A percentile compares a stretch with the other conserved stretches of the same genome.
Evolutionary conservation across 2,888 invertebrate genomes (phyloP).

Genomic region (Ectemnius continuus): DNA sequence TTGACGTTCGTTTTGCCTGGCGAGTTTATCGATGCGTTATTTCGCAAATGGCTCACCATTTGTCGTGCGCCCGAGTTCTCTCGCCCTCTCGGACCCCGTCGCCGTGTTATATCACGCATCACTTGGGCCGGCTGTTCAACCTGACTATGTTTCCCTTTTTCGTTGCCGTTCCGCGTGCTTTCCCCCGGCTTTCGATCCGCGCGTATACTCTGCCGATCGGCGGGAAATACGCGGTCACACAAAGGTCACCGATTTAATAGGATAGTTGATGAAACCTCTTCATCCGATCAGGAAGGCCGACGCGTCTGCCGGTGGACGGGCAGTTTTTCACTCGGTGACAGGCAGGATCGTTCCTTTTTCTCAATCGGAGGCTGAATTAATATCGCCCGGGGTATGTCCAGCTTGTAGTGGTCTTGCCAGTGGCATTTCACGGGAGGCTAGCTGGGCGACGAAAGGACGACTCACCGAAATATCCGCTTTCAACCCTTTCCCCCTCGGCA

Average conservation of each 20-base stretch:
- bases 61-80: constrained; percentile 42
- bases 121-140: constrained; percentile 45
- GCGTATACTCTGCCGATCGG: no score
- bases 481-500: constrained; percentile 7
- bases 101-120: constrained; percentile 58
- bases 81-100: constrained; percentile 46
- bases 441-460: not conserved
- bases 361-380: no score
- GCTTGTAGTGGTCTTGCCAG: not conserved
- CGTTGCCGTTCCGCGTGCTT: constrained; percentile 39
- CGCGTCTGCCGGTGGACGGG: not conserved
- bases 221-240: no score
- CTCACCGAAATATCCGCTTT: constrained; percentile 19
- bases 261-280: no score
- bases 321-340: not conserved
- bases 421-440: not conserved
- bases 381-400: not conserved
- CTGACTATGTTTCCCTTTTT: constrained; percentile 49
- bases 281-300: not conserved
- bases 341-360: not conserved
- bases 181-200: constrained; percentile 21
- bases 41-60: constrained; percentile 66
- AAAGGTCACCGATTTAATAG: no score
- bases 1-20: constrained; percentile 60
- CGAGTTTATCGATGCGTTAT: constrained; percentile 66